phyloP scores from a whole-genome alignment of 1,140 invertebrate species.

The Mactra quadrangularis region DNA sequence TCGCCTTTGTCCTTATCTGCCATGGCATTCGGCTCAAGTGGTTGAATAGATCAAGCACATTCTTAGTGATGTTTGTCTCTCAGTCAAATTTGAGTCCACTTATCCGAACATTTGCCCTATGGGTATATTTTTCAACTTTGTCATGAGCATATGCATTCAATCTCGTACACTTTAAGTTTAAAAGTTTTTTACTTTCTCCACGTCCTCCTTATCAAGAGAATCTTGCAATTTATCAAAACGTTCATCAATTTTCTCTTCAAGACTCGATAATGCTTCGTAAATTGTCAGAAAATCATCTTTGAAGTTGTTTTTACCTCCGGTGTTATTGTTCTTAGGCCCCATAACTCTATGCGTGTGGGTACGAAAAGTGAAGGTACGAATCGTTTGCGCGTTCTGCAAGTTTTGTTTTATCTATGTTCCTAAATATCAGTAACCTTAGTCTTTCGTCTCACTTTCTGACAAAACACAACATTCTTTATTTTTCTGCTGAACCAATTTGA shows the following conservation, averaged over 20 bases:
- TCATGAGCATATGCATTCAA: conserved; percentile 6
- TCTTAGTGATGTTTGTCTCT: background rate
- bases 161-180: conserved; percentile 1
- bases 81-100: background rate
- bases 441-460: no score
- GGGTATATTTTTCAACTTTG: conserved; percentile 1
- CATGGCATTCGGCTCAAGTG: background rate
- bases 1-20: background rate
- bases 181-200: conserved; percentile 4
- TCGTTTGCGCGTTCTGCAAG: no score
- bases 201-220: background rate
- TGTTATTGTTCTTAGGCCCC: conserved; percentile 1
- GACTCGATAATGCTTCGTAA: conserved; percentile 1
- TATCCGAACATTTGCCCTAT: background rate
- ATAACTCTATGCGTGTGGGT: background rate
- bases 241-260: no score
- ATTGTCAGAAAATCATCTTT: conserved; percentile 3
- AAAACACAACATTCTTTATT: no score
- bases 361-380: conserved; percentile 5
- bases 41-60: conserved; percentile 1
- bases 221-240: conserved; percentile 3
- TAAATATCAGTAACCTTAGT: no score
- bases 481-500: no score
- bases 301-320: background rate
- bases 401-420: no score